Evolutionary conservation across 2,797 vertebrate species (phyloP).

Genomic region (Podargus strigoides): DNA sequence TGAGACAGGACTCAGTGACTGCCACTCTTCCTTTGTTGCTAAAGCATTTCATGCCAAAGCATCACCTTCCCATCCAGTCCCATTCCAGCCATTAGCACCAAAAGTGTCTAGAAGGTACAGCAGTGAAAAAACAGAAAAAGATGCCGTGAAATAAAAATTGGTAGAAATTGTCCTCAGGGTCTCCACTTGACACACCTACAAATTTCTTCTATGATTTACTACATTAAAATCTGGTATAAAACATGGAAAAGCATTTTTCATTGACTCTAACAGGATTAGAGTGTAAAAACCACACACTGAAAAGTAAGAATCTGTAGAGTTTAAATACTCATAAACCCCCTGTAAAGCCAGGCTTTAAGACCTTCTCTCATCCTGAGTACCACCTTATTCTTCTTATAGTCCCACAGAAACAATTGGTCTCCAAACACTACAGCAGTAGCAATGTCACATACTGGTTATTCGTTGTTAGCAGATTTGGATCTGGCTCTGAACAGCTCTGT

Average conservation of each 20-base stretch:
- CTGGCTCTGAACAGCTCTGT: neutral
- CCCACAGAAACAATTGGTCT: neutral
- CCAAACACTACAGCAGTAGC: neutral
- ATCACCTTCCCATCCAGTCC: neutral
- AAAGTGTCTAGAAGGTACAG: neutral
- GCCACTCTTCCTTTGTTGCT: neutral
- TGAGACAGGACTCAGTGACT: neutral
- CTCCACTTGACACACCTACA: neutral
- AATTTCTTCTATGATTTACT: neutral
- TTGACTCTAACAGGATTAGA: neutral
- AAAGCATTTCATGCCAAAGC: neutral
- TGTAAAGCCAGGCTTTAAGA: neutral
- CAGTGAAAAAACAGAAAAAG: neutral
- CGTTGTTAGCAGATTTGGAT: neutral
- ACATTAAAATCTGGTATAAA: neutral
- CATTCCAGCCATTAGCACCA: neutral
- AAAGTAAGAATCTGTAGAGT: neutral
- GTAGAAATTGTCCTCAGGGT: neutral
- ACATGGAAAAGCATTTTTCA: neutral
- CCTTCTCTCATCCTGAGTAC: neutral
- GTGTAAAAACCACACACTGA: neutral
- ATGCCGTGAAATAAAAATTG: neutral
- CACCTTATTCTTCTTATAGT: neutral
- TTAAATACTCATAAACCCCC: neutral
- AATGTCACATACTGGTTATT: neutral